Evolutionary conservation across 2,113 vertebrate genomes (phyloP).

Genomic region (Cheirogaleus medius): DNA sequence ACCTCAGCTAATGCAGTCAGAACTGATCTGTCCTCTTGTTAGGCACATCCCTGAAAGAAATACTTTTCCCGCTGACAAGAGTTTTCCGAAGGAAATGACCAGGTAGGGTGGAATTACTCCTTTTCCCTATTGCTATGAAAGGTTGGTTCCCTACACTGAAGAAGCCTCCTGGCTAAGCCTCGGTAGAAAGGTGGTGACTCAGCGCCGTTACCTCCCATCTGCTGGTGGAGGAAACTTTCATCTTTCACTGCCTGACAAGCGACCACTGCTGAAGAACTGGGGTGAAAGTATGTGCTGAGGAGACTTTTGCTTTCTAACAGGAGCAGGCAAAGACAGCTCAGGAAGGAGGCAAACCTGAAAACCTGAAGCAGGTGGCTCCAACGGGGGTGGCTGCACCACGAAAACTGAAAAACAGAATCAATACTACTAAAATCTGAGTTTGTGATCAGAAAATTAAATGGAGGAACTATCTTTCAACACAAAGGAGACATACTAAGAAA

Average conservation of each 20-base stretch:
- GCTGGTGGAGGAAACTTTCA: not conserved
- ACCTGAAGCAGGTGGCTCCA: not conserved
- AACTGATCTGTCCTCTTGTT: not conserved
- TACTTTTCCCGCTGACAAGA: not conserved
- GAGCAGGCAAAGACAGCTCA: not conserved
- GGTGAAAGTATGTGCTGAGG: not conserved
- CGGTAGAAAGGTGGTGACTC: not conserved
- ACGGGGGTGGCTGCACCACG: not conserved
- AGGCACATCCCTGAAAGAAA: not conserved
- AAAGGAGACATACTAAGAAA: not conserved
- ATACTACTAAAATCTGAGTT: not conserved
- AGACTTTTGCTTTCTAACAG: not conserved
- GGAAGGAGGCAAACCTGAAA: not conserved
- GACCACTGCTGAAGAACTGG: not conserved
- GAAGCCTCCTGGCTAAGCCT: not conserved
- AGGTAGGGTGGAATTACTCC: not conserved
- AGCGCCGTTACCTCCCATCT: not conserved
- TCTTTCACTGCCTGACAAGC: not conserved
- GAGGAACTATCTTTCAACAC: conserved; percentile 14
- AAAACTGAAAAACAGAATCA: not conserved
- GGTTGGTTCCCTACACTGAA: not conserved
- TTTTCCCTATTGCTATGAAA: not conserved
- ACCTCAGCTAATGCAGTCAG: not conserved
- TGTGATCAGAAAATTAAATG: conserved; percentile 44
- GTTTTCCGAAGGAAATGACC: not conserved